phyloP scores from a whole-genome alignment of 1,140 invertebrate genomes.

The Brachionus plicatilis region DNA sequence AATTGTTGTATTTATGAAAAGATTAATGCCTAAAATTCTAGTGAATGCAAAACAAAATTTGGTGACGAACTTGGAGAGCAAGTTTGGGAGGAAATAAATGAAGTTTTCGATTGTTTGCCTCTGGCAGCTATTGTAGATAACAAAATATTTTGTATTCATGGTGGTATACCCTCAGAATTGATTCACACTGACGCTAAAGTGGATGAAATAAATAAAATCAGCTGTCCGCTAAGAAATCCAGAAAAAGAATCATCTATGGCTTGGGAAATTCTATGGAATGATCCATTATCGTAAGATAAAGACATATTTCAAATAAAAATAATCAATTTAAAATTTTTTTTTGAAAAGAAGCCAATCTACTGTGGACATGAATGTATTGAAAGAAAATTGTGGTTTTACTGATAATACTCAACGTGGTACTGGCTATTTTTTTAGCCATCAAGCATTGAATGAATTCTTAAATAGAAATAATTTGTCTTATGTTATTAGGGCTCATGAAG shows the following conservation, averaged over 20 bases:
- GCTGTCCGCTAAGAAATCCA: conserved; percentile 41
- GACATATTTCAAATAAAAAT: not conserved
- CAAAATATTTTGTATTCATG: conserved; percentile 67
- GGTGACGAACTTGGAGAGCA: conserved; percentile 57
- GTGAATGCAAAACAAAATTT: conserved; percentile 64
- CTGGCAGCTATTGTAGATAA: conserved; percentile 48
- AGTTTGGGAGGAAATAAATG: conserved; percentile 67
- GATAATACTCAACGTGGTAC: conserved; percentile 66
- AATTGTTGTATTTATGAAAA: not conserved
- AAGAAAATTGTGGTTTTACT: conserved; percentile 64
- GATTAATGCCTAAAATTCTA: conserved; percentile 41
- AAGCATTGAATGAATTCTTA: conserved; percentile 65
- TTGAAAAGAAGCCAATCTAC: not conserved
- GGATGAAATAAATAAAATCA: conserved; percentile 43
- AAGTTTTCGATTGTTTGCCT: conserved; percentile 62
- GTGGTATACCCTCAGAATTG: conserved; percentile 63
- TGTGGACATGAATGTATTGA: conserved; percentile 57
- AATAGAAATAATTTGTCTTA: conserved; percentile 63
- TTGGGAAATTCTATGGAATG: conserved; percentile 74
- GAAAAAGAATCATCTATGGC: conserved; percentile 59
- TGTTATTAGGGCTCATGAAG: conserved; percentile 68
- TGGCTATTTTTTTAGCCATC: conserved; percentile 65
- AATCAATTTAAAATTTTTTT: not conserved
- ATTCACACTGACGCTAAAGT: conserved; percentile 47
- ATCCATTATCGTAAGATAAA: conserved; percentile 62